Evolutionary conservation across 2,888 invertebrate species (phyloP), one percentile per base, ranked within the genome.

Genomic region (Cordilura impudica): DNA sequence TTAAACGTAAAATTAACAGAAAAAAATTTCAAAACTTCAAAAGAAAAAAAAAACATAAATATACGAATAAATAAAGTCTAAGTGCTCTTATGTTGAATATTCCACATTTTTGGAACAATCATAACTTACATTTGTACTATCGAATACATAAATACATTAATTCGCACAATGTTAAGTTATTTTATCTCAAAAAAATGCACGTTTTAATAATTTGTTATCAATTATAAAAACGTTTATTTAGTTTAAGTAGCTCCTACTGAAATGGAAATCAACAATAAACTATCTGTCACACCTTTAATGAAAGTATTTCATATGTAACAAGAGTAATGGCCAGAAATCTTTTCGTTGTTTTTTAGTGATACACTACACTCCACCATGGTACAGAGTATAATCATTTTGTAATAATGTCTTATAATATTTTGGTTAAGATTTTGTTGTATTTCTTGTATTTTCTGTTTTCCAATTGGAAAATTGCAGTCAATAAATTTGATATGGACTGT

Each of bases 171-270:
- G n/a, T 31, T 35, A 56, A 35, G n/a, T 35, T 31, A 53, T 12
- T 21, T 21, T 21, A 39, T n/a, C 18, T 67, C 14, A 6, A 54
- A 67, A 54, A 66, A 35, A 29, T 31, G 19, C 56, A 47, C 67
- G 67, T 67, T 69, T 69, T 47, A 10, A 10, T 49, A 60, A 51
- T 60, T 70, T 70, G 43, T 70, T 70, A 60, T 29, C 60, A 39
- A 70, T 70, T 70, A 60, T 60, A 19, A 4, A 51, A 58, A 70
- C 51, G 43, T 60, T 56, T 47, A 45, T 14, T 1, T 16, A 14
- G 23, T 51, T 26, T 19, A 51, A 26, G 19, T 8, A 16, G n/a
- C 29, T 4, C 43, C 16, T 43, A 12, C 16, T 39, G n/a, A 4
- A 29, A 18, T 12, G 2, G 14, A 14, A 18, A 35, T 35, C n/a